These are phyloP conservation scores for Aphaenogaster floridana DNA, from an alignment of 1,140 invertebrate species.

Conservation along the genomic window DNA sequence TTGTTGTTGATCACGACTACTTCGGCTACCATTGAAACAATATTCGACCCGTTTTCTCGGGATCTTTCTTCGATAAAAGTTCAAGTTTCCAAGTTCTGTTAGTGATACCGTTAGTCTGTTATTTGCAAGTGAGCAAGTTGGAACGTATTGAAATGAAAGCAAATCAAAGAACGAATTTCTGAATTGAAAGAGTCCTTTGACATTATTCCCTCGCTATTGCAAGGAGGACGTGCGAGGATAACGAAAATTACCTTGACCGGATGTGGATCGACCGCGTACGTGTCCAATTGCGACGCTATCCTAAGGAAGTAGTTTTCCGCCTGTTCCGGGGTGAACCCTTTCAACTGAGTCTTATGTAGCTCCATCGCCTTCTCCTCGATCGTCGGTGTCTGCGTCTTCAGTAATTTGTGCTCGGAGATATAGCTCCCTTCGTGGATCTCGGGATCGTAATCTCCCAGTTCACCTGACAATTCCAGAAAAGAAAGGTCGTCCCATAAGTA, in stretches of 20 bases:
- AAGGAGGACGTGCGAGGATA: slow-evolving; percentile 18
- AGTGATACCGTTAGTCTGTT: background rate
- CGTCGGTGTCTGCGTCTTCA: slow-evolving; percentile 95
- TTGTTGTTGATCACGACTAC: slow-evolving; percentile 12
- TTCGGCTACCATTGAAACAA: background rate
- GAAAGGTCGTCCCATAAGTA: background rate
- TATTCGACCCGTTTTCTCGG: background rate
- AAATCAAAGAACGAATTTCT: background rate
- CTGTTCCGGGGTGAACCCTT: slow-evolving; percentile 91
- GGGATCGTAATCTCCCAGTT: slow-evolving; percentile 97
- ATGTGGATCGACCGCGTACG: slow-evolving; percentile 99
- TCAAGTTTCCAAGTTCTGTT: background rate
- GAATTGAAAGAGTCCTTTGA: slow-evolving; percentile 8
- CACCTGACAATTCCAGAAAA: slow-evolving; percentile 88
- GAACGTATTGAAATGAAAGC: background rate
- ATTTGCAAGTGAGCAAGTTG: background rate
- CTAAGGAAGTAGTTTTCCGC: slow-evolving; percentile 95
- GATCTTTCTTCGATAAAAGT: background rate
- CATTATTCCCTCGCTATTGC: background rate
- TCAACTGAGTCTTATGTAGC: slow-evolving; percentile 93
- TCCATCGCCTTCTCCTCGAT: slow-evolving; percentile 97
- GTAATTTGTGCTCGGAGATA: slow-evolving; percentile 95
- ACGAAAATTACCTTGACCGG: slow-evolving; percentile 95
- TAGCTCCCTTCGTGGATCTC: slow-evolving; percentile 96
- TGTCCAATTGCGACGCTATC: slow-evolving; percentile 96